Evolutionary conservation across 2,797 vertebrate species (phyloP).

Genomic region (Chelon auratus): DNA sequence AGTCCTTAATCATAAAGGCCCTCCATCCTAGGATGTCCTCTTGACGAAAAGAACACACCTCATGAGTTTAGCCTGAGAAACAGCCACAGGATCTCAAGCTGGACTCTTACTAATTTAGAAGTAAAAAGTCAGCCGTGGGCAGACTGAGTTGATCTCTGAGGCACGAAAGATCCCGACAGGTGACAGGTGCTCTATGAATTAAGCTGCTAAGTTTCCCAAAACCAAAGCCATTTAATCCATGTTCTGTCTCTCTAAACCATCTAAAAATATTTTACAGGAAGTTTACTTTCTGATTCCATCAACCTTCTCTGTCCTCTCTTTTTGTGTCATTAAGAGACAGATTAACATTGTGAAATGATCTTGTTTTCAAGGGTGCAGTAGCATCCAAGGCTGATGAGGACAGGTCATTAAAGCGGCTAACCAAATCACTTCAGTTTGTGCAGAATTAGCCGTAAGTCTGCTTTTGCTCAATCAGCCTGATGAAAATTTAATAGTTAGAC

Average conservation of each 20-base stretch:
- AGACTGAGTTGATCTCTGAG: slow-evolving; percentile 3
- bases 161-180: too few relatives aligned
- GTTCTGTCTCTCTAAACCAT: not conserved
- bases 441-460: slow-evolving; percentile 37
- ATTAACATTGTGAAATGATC: slow-evolving; percentile 48
- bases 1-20: not conserved
- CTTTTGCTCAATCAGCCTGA: slow-evolving; percentile 46
- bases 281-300: slow-evolving; percentile 23
- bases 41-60: not conserved
- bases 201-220: not conserved
- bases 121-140: slow-evolving; percentile 9
- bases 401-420: slow-evolving; percentile 54
- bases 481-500: slow-evolving; percentile 54
- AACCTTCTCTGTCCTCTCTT: slow-evolving; percentile 20
- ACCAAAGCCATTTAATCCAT: not conserved
- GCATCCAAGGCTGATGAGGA: slow-evolving; percentile 43
- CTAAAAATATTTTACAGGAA: slow-evolving; percentile 15
- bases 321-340: slow-evolving; percentile 45
- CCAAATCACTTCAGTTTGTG: slow-evolving; percentile 36
- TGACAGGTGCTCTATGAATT: too few relatives aligned
- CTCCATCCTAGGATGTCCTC: not conserved
- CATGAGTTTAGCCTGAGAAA: not conserved
- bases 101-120: not conserved
- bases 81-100: slow-evolving; percentile 2
- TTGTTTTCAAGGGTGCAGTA: slow-evolving; percentile 43